Evolutionary conservation across 2,888 invertebrate genomes (phyloP).

Genomic region (Mactromeris polynyma): DNA sequence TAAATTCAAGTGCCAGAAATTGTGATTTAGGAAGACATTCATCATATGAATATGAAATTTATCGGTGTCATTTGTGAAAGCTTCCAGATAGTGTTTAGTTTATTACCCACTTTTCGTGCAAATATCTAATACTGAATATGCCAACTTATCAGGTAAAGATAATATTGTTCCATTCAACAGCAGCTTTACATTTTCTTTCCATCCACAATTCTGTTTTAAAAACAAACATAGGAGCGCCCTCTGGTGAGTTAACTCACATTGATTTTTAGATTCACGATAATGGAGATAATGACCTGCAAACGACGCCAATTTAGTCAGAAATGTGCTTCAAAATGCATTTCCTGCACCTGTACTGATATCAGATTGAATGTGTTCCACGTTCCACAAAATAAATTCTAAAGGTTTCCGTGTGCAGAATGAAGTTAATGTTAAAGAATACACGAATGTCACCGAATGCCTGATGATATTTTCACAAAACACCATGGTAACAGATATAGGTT

Average conservation of each 20-base stretch:
- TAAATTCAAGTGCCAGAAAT: background rate
- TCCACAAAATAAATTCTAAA: too few species aligned
- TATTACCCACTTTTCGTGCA: background rate
- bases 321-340: background rate
- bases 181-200: background rate
- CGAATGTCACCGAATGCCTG: too few species aligned
- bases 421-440: too few species aligned
- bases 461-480: too few species aligned
- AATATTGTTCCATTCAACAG: background rate
- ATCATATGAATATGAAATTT: background rate
- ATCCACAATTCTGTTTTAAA: background rate
- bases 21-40: background rate
- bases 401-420: too few species aligned
- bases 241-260: background rate
- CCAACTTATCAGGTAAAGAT: conserved; percentile 9
- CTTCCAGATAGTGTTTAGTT: background rate
- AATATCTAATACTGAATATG: background rate
- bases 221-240: background rate
- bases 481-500: too few species aligned
- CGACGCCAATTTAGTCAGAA: background rate
- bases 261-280: background rate
- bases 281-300: background rate
- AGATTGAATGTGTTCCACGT: background rate
- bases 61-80: background rate
- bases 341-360: background rate